Base-by-base conservation (phyloP, 2,888 invertebrate species). In the Blomia tropicalis region DNA sequence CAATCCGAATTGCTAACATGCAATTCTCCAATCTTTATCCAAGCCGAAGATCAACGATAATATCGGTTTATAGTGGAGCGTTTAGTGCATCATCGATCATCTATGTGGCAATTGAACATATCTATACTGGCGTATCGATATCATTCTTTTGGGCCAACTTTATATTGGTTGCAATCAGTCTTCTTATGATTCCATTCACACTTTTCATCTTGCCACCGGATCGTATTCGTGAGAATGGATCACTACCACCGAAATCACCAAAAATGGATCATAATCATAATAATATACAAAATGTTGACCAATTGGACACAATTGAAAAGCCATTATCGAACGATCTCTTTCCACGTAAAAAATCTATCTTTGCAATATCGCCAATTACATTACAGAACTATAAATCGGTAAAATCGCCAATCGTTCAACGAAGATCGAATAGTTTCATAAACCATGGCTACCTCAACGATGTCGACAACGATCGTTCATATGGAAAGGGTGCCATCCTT, bases 1-100 rank as follows among this genome's bases (percentile, higher is more conserved):
- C 68, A 1, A 60, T 68, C 7, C 65, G 68, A 19, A 63, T 68
- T 11, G 68, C 68, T 2, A 67, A 68, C 44, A 68, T 68, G 67
- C 67, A 68, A 31, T 51, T 68, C 7, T 66, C 68, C 5, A 66
- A 68, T 41, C 58, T 68, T 30, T 68, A 66, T 53, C 68, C 68
- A 0, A 58, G 61, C 11, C 56, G 63, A 7, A 51, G 68, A 31
- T 66, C 67, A 0, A 67, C 68, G 2, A 63, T 68, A 36, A 68
- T 68, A 19, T 66, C 68, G 4, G 32, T 68, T n/a, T 68, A 68
- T 59, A 64, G 64, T 22, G 68, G 68, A 29, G 68, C 68, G 1
- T 68, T 68, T 58, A 63, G 66, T 19, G 68, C 68, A 19, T 68
- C 68, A 56, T 23, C 68, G 59, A 44, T 66, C 58, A 63, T 67